Percentiles rank a stretch among this genome's conserved stretches.
Conservation (phyloP, 2,888 invertebrate species). For the Mesoligia furuncula region DNA sequence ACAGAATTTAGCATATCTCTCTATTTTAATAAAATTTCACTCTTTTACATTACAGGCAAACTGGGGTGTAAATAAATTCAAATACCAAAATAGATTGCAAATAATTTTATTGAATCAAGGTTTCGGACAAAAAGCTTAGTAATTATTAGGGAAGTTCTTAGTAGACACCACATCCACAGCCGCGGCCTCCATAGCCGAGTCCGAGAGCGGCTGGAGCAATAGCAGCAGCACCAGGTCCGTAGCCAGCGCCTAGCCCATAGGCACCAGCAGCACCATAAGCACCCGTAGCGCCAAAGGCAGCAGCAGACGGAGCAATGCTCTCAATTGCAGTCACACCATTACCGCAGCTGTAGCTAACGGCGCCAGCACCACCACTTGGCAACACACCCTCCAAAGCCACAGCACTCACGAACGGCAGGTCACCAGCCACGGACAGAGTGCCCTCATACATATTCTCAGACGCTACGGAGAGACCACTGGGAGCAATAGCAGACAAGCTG, state of each 20-base stretch:
- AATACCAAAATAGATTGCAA: no score
- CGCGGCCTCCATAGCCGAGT: neutral
- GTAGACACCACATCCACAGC: no score
- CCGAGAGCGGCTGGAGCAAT: neutral
- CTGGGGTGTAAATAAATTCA: no score
- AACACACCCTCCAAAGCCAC: slow-evolving; percentile 49
- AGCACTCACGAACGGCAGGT: slow-evolving; percentile 18
- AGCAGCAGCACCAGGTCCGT: slow-evolving; percentile 12
- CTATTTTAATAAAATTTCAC: no score
- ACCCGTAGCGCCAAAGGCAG: neutral
- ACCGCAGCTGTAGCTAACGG: slow-evolving; percentile 51
- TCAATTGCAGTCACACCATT: slow-evolving; percentile 26
- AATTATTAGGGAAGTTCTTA: neutral
- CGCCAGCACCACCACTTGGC: slow-evolving; percentile 50
- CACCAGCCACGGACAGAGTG: slow-evolving; percentile 49
- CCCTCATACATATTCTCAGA: slow-evolving; percentile 63
- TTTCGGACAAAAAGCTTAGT: neutral
- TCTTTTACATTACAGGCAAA: no score
- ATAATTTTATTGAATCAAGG: no score
- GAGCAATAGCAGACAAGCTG: slow-evolving; percentile 45
- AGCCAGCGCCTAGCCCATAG: slow-evolving; percentile 10
- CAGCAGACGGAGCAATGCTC: neutral
- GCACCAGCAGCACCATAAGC: neutral
- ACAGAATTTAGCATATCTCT: no score
- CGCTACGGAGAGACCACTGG: slow-evolving; percentile 50